Evolutionary conservation across 2,888 invertebrate species (phyloP), one percentile per base, ranked within the genome.

Genomic region (Altica lythri): DNA sequence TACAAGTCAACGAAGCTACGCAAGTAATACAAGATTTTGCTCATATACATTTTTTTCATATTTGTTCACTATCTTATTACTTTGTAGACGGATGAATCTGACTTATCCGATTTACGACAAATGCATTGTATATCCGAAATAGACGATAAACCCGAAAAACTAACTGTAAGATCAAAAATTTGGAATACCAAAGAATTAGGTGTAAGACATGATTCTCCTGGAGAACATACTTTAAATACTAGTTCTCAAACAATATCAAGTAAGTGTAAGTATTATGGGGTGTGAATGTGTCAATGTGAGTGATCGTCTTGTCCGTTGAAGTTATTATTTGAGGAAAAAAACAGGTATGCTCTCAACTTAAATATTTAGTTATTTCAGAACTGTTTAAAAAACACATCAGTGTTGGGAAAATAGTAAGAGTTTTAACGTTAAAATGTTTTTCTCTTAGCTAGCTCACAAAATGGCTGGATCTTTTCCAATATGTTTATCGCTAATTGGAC

Each of bases 1-100:
- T 88, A 65, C 84, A 86, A 76, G 82, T 89, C 61, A 88, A 90
- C 75, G 89, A 89, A 78, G 86, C 88, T 53, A 89, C 89, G 65
- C 90, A 90, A 83, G 89, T 89, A 79, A 45, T n/a, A n/a, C n/a
- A n/a, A n/a, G n/a, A 4, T 17, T 17, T 35, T 12, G 12, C 4
- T 30, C 4, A 12, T 30, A 5, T n/a, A 9, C n/a, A 30, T 5
- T 30, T 52, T 38, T 46, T 38, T 29, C 18, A 19, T 18, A n/a
- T 10, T 10, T 10, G 3, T 35, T 47, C 1, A 9, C n/a, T 29
- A 34, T 30, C 17, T 4, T 35, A 16, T 43, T 53, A 46, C 62
- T 46, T 72, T 75, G 35, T 74, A 89, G 88, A 89, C 90, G 64
- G 89, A 90, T 59, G 85, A 86, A 67, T 80, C 79, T 77, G 78